phyloP scores from a whole-genome alignment of 2,113 vertebrate species.

The Lanius ludovicianus region DNA sequence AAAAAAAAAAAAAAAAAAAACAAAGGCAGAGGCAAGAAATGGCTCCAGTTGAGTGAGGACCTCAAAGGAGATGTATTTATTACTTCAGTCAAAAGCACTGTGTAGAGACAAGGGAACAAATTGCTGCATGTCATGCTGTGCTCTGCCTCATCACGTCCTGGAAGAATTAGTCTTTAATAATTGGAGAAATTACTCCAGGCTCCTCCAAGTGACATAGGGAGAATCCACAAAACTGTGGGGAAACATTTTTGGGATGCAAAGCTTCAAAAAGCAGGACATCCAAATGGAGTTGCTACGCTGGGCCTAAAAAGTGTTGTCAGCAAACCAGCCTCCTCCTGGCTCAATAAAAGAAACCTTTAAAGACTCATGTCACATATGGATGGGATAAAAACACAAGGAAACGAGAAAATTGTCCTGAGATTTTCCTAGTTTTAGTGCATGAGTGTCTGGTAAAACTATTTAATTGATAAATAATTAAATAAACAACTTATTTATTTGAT shows the following conservation, averaged over 20 bases:
- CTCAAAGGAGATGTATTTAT: not conserved
- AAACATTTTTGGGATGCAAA: not conserved
- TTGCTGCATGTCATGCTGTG: not conserved
- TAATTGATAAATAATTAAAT: too few relatives aligned
- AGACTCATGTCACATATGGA: not conserved
- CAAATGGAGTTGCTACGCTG: not conserved
- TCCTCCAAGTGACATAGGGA: fast-evolving
- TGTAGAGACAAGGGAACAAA: not conserved
- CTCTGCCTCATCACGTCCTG: not conserved
- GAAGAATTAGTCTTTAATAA: not conserved
- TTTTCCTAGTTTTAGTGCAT: not conserved
- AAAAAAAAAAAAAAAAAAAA: too few relatives aligned
- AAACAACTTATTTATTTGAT: too few relatives aligned
- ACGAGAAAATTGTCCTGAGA: not conserved
- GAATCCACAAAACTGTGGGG: not conserved
- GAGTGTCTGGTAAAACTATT: not conserved
- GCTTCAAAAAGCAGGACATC: not conserved
- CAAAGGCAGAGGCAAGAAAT: not conserved
- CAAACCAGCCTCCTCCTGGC: not conserved
- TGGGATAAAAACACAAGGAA: not conserved
- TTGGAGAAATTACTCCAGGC: not conserved
- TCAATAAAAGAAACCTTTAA: not conserved
- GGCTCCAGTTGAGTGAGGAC: not conserved
- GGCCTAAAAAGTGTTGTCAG: not conserved
- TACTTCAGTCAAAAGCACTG: not conserved